A percentile compares a stretch with the other conserved stretches of the same genome.
phyloP scores from a whole-genome alignment of 2,888 invertebrate genomes.

The Caradrina clavipalpis region DNA sequence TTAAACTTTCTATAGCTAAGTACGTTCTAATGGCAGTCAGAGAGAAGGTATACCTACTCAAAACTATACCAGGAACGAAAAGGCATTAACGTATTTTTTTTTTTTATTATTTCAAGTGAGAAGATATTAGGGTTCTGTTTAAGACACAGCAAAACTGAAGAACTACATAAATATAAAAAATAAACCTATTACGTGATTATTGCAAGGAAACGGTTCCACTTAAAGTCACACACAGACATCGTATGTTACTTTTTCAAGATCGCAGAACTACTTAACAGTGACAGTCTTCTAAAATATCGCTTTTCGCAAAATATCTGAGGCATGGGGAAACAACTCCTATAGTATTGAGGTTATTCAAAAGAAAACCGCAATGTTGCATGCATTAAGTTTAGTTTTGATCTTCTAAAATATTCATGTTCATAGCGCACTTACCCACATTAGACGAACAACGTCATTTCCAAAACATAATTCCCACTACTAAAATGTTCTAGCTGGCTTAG shows the following conservation, averaged over 20 bases:
- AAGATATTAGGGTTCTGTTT: background rate
- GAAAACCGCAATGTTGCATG: background rate
- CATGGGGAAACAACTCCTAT: conserved; percentile 3
- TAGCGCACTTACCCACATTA: conserved; percentile 1
- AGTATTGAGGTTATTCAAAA: background rate
- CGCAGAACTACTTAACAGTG: conserved; percentile 40
- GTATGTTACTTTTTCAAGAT: conserved; percentile 51
- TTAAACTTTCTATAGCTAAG: background rate
- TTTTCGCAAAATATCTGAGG: conserved; percentile 19
- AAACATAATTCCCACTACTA: conserved; percentile 16
- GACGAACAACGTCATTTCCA: background rate
- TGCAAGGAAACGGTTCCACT: conserved; percentile 33
- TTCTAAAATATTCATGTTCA: conserved; percentile 21
- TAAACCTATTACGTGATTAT: conserved; percentile 34
- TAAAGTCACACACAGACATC: conserved; percentile 53
- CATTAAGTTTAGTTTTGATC: background rate
- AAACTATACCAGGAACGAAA: background rate
- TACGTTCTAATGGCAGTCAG: background rate
- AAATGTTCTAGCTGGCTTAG: conserved; percentile 36
- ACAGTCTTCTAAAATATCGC: conserved; percentile 45
- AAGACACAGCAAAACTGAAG: conserved; percentile 9
- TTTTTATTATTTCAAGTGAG: too few species aligned
- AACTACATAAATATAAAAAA: conserved; percentile 12
- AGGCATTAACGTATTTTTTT: background rate
- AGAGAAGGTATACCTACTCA: background rate